A percentile compares a stretch with the other conserved stretches of the same genome.
Conservation (phyloP, 2,113 vertebrate genomes). For the Cricetomys ansorgei region DNA sequence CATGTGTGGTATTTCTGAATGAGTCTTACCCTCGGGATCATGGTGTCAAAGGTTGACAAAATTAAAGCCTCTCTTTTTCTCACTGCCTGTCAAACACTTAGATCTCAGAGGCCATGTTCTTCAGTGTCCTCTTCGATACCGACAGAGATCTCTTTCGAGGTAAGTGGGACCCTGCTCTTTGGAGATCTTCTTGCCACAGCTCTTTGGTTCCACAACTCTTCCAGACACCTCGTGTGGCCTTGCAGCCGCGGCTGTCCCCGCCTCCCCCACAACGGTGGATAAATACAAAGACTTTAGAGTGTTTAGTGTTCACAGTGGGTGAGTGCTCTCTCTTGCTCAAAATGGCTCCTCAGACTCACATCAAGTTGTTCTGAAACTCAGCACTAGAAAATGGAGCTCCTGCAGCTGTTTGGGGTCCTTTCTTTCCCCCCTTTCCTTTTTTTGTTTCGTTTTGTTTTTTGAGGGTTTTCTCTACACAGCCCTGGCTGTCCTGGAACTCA, state of each 20-base stretch:
- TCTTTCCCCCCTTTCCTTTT: too few species aligned
- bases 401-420: not conserved
- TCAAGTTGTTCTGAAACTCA: not conserved
- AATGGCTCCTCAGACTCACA: not conserved
- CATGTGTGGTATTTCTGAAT: not conserved
- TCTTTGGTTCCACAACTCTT: not conserved
- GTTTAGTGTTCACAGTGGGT: not conserved
- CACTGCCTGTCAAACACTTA: not conserved
- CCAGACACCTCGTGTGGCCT: not conserved
- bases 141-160: not conserved
- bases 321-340: not conserved
- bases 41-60: not conserved
- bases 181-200: not conserved
- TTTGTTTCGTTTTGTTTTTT: not conserved
- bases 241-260: not conserved
- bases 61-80: not conserved
- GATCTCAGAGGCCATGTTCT: not conserved
- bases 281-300: not conserved
- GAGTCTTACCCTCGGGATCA: not conserved
- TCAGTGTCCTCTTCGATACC: not conserved
- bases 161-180: not conserved
- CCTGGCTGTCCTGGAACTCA: not conserved
- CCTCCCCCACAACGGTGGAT: not conserved
- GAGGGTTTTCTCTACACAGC: not conserved
- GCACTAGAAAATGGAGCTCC: not conserved